These are phyloP conservation scores for Tetranychus piercei DNA, from an alignment of 2,888 invertebrate genomes.

Conservation along the genomic window DNA sequence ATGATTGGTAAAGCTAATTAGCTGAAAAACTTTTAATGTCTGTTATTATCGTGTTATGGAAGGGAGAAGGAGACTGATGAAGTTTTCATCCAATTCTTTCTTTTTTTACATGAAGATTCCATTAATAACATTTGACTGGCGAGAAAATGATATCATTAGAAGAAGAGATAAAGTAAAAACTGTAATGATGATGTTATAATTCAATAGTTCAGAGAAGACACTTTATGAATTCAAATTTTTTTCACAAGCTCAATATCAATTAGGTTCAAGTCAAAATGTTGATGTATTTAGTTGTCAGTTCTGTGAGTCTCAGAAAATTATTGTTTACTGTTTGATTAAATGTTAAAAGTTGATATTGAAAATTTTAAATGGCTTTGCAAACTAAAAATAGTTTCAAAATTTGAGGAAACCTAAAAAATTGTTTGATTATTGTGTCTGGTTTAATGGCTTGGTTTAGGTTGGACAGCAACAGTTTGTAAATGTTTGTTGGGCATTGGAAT, in stretches of 20 bases:
- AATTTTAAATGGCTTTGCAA: neutral
- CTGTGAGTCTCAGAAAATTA: too few species aligned
- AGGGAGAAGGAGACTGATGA: too few species aligned
- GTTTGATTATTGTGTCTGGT: too few species aligned
- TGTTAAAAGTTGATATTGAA: too few species aligned
- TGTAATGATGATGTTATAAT: too few species aligned
- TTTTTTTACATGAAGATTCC: neutral
- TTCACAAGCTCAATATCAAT: neutral
- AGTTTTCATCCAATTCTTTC: too few species aligned
- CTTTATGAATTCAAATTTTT: neutral
- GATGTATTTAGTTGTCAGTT: neutral
- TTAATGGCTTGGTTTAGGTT: neutral
- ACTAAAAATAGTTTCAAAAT: neutral
- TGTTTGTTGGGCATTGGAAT: neutral
- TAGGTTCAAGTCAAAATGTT: neutral
- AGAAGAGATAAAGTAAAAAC: neutral
- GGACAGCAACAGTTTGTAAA: neutral
- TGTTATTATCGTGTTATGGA: neutral
- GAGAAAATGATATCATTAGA: neutral
- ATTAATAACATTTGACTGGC: neutral
- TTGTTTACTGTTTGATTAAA: too few species aligned
- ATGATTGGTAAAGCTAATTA: constrained; percentile 1
- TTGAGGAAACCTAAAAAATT: neutral
- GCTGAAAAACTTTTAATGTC: neutral
- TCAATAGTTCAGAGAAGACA: neutral